Evolutionary conservation across 2,888 invertebrate species (phyloP).

Genomic region (Ditylenchus weischeri): DNA sequence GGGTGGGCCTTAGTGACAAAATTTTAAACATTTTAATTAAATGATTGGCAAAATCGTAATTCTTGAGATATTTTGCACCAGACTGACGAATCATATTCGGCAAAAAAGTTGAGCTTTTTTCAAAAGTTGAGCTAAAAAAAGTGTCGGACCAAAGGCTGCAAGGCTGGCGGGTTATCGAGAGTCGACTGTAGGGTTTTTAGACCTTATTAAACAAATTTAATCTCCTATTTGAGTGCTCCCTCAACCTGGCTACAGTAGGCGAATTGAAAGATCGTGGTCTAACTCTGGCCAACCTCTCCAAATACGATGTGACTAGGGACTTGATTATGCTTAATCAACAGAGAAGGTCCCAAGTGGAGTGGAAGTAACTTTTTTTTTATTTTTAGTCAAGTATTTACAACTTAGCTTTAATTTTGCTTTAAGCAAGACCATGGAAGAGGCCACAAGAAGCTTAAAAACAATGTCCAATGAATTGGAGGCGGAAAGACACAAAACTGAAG

Average conservation of each 20-base stretch:
- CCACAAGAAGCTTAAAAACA: conserved; percentile 59
- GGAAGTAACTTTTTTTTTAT: conserved; percentile 43
- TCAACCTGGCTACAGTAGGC: conserved; percentile 52
- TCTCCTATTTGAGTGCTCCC: conserved; percentile 32
- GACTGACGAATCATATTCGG: too few species aligned
- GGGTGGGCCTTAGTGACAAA: too few species aligned
- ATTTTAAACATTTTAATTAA: too few species aligned
- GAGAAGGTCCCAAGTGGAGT: conserved; percentile 56
- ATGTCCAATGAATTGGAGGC: conserved; percentile 55
- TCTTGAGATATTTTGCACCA: too few species aligned
- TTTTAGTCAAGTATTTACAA: too few species aligned
- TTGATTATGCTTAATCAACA: conserved; percentile 58
- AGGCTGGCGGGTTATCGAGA: too few species aligned
- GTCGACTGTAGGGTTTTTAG: too few species aligned
- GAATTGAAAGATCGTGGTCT: conserved; percentile 54
- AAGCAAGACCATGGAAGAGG: conserved; percentile 60
- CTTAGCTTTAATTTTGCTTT: conserved; percentile 17
- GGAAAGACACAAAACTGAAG: conserved; percentile 54
- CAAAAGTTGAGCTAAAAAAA: too few species aligned
- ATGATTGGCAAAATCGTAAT: too few species aligned
- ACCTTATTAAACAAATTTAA: too few species aligned
- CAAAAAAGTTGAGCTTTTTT: too few species aligned
- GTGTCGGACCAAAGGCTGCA: too few species aligned
- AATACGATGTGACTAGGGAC: conserved; percentile 57
- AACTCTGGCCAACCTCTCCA: conserved; percentile 55